Conservation (phyloP, 2,797 vertebrate genomes). For the Otolemur crassicaudatus region DNA sequence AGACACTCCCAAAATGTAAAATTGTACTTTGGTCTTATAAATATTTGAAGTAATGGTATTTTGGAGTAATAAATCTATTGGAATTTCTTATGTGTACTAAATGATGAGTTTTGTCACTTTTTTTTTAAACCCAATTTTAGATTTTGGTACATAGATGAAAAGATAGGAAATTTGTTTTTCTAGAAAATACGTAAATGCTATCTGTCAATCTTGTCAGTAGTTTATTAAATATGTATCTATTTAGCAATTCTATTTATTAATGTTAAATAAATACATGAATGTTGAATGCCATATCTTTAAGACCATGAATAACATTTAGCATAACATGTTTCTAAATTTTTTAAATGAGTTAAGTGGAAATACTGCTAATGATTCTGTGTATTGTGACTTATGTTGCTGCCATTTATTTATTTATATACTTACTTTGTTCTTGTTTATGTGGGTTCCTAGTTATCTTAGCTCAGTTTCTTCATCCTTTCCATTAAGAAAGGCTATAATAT, state of each 20-base stretch:
- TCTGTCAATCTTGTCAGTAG: neutral
- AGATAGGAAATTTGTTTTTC: neutral
- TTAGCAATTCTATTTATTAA: neutral
- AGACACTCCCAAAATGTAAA: neutral
- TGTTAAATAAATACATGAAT: neutral
- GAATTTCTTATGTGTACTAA: constrained; percentile 24
- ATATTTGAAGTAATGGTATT: neutral
- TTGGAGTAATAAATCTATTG: neutral
- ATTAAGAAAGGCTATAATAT: neutral
- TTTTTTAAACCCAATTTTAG: constrained; percentile 25
- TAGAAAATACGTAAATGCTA: neutral
- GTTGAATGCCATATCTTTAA: neutral
- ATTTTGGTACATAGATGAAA: constrained; percentile 10
- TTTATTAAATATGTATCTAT: neutral
- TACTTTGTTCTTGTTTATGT: neutral
- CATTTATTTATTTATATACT: neutral
- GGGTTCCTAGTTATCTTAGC: neutral
- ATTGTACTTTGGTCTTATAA: neutral
- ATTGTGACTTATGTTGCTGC: neutral
- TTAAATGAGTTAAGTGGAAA: constrained; percentile 11
- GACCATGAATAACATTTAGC: neutral
- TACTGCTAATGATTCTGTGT: neutral
- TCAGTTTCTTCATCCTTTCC: neutral
- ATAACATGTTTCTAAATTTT: neutral
- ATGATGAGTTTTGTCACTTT: neutral